Base-by-base conservation (phyloP, 2,888 invertebrate species). In the Rhagium mordax region DNA sequence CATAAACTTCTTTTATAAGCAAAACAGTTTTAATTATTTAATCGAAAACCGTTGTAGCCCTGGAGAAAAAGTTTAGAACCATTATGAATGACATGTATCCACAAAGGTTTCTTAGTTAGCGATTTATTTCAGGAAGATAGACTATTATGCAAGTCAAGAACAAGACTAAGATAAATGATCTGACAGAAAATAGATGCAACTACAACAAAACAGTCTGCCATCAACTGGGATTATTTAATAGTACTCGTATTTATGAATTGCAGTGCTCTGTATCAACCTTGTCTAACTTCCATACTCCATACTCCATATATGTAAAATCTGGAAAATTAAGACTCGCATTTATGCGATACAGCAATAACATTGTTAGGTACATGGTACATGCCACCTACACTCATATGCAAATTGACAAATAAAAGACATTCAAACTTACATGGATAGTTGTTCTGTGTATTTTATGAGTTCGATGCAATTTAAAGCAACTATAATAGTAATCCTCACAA, bases 351-450 rank as follows among this genome's bases (percentile, higher is more conserved):
- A 59, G 33, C 16, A 59, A 59, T 33, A 59, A 29, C 33, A 29
- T 15, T 33, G 33, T 33, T n/a, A n/a, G n/a, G n/a, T n/a, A n/a
- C 24, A 24, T 55, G 5, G 6, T 59, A 20, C 33, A 41, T 57
- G 7, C 55, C 59, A 59, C 59, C 59, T 20, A 59, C 59, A 33
- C 59, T 33, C 59, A 33, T 59, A 59, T 59, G 2, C n/a, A 41
- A 59, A 59, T 59, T 33, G 59, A 59, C 59, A 29, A 59, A 33
- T 33, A 33, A 59, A 33, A 59, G 29, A 33, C 33, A 59, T 33
- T 33, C 3, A 33, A 59, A 59, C 33, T 59, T 59, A 20, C 33
- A 33, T 33, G 59, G 59, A 59, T 59, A 33, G 8, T 18, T 33
- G 33, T 59, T 33, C 33, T 18, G 13, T 33, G 18, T 33, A 33